These are phyloP conservation scores for Polyodon spathula DNA, from an alignment of 2,113 vertebrate species.

Conservation along the genomic window DNA sequence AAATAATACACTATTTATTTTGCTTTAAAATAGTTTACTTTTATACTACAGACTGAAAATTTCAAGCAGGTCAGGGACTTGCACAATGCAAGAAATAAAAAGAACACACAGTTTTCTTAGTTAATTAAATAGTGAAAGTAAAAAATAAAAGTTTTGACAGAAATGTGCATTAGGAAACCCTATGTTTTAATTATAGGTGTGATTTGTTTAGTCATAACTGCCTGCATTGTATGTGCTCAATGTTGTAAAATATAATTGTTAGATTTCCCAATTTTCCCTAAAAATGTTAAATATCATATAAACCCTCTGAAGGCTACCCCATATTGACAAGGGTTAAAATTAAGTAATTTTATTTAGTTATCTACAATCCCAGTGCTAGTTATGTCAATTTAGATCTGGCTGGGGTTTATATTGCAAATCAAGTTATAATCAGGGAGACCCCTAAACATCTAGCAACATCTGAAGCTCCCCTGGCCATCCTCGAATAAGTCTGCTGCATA, in stretches of 20 bases:
- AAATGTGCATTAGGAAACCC: slow-evolving; percentile 26
- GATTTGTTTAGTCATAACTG: slow-evolving; percentile 20
- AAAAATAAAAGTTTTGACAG: slow-evolving; percentile 20
- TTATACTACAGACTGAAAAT: slow-evolving; percentile 86
- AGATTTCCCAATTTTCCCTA: slow-evolving; percentile 1
- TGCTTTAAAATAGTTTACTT: slow-evolving; percentile 91
- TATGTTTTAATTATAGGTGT: slow-evolving; percentile 32
- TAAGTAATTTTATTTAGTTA: neutral
- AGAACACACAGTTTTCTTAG: slow-evolving; percentile 72
- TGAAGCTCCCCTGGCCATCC: no score
- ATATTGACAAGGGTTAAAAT: neutral
- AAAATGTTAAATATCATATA: slow-evolving; percentile 18
- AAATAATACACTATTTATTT: slow-evolving; percentile 96
- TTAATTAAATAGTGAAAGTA: slow-evolving; percentile 68
- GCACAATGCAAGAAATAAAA: slow-evolving; percentile 65
- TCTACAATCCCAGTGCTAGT: neutral
- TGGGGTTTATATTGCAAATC: no score
- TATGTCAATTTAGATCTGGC: neutral
- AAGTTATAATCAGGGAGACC: no score
- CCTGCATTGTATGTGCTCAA: slow-evolving; percentile 32
- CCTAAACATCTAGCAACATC: no score
- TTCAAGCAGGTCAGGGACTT: slow-evolving; percentile 83
- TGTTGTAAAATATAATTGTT: slow-evolving; percentile 11
- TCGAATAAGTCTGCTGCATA: no score
- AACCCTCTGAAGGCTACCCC: slow-evolving; percentile 17